Evolutionary conservation across 2,113 vertebrate genomes (phyloP).

Genomic region (Indicator maculatus): DNA sequence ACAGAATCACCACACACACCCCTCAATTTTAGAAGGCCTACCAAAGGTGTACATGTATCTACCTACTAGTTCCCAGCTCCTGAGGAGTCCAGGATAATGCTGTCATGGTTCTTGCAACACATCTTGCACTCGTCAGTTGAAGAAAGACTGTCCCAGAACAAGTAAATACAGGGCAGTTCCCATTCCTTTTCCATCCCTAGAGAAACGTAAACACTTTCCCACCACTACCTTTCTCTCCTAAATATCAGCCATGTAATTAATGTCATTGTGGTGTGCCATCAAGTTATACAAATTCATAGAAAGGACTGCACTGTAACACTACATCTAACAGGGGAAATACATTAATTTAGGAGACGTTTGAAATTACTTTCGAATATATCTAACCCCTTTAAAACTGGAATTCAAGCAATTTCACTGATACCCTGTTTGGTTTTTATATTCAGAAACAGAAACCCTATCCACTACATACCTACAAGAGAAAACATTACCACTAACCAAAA

Average conservation of each 20-base stretch:
- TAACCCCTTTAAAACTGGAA: not conserved
- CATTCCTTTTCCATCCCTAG: not conserved
- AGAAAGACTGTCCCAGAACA: rapidly evolving
- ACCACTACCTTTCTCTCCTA: too few species aligned
- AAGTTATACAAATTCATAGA: not conserved
- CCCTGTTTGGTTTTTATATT: not conserved
- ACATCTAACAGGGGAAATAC: not conserved
- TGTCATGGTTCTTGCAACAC: rapidly evolving
- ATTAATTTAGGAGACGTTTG: not conserved
- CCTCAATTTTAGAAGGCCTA: not conserved
- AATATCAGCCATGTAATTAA: not conserved
- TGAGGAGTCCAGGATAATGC: not conserved
- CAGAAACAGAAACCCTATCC: not conserved
- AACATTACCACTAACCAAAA: not conserved
- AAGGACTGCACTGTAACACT: not conserved
- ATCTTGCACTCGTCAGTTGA: not conserved
- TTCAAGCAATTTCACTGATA: not conserved
- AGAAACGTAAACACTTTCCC: not conserved
- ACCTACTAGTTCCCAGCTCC: not conserved
- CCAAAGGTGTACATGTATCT: too few species aligned
- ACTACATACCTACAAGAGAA: not conserved
- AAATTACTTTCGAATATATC: constrained; percentile 18
- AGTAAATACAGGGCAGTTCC: not conserved
- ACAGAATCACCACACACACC: too few species aligned
- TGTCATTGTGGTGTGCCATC: not conserved